Conservation (phyloP, 2,113 vertebrate genomes). For the Lontra canadensis region DNA sequence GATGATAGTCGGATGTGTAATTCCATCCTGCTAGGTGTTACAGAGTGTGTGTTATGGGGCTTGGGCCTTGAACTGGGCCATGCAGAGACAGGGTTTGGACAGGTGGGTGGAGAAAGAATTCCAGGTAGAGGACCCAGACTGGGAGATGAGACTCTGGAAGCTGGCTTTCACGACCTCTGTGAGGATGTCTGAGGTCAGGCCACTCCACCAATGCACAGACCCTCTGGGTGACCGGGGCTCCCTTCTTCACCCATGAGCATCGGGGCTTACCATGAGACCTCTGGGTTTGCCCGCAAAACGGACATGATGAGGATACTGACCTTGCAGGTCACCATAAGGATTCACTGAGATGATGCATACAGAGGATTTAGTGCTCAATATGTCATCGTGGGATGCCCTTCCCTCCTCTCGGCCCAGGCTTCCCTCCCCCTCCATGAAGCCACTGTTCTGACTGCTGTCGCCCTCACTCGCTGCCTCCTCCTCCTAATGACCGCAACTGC, state of each 20-base stretch:
- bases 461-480: neutral
- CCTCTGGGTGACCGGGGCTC: neutral
- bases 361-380: neutral
- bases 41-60: neutral
- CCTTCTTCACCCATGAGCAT: neutral
- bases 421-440: neutral
- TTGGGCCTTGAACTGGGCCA: neutral
- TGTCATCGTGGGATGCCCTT: neutral
- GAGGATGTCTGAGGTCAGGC: neutral
- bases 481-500: neutral
- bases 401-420: neutral
- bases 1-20: neutral
- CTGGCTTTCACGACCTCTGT: neutral
- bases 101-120: neutral
- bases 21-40: neutral
- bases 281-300: neutral
- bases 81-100: neutral
- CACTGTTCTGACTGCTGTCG: neutral
- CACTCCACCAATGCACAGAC: neutral
- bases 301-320: neutral
- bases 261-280: neutral
- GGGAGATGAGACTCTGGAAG: neutral
- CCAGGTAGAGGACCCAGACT: neutral
- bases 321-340: neutral
- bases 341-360: neutral